phyloP scores from a whole-genome alignment of 92 coral and sea anemone species.

The Plumapathes pennacea region DNA sequence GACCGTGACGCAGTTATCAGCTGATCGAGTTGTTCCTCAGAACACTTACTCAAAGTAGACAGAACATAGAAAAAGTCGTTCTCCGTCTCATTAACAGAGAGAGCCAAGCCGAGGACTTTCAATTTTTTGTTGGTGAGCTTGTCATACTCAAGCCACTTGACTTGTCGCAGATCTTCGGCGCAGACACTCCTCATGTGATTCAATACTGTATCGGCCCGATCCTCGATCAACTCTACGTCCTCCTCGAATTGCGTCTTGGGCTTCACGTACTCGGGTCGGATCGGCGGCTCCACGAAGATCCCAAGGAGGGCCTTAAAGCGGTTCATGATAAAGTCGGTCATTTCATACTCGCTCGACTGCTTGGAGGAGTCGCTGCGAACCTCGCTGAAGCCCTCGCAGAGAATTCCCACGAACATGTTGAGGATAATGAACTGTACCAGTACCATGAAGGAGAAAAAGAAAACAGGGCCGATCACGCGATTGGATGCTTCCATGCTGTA shows the following conservation, averaged over 20 bases:
- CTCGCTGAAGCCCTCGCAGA: slow-evolving; percentile 67
- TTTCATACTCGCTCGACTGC: slow-evolving; percentile 90
- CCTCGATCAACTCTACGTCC: slow-evolving; percentile 68
- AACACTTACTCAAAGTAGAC: slow-evolving; percentile 57
- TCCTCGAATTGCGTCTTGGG: slow-evolving; percentile 69
- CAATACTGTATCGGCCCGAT: slow-evolving; percentile 71
- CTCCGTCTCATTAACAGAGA: slow-evolving; percentile 63
- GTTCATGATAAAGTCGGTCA: slow-evolving; percentile 75
- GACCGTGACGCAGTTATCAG: slow-evolving; percentile 29
- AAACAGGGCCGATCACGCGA: slow-evolving; percentile 60
- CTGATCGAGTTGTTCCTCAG: slow-evolving; percentile 49
- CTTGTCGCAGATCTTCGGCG: slow-evolving; percentile 78
- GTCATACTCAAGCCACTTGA: slow-evolving; percentile 75
- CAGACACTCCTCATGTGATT: slow-evolving; percentile 78
- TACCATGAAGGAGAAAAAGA: slow-evolving; percentile 82
- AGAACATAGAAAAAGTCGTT: slow-evolving; percentile 84
- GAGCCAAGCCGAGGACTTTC: slow-evolving; percentile 52
- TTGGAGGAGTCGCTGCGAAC: slow-evolving; percentile 73
- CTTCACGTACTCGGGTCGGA: slow-evolving; percentile 79
- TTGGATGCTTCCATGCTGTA: slow-evolving; percentile 51
- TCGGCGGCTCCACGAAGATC: slow-evolving; percentile 55
- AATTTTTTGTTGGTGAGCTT: slow-evolving; percentile 53
- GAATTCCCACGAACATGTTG: slow-evolving; percentile 88
- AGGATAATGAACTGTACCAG: slow-evolving; percentile 73
- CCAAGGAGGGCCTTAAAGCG: slow-evolving; percentile 71